Evolutionary conservation across 2,113 vertebrate genomes (phyloP), one percentile per base, ranked within the genome.

Genomic region (Centropus unirufus): DNA sequence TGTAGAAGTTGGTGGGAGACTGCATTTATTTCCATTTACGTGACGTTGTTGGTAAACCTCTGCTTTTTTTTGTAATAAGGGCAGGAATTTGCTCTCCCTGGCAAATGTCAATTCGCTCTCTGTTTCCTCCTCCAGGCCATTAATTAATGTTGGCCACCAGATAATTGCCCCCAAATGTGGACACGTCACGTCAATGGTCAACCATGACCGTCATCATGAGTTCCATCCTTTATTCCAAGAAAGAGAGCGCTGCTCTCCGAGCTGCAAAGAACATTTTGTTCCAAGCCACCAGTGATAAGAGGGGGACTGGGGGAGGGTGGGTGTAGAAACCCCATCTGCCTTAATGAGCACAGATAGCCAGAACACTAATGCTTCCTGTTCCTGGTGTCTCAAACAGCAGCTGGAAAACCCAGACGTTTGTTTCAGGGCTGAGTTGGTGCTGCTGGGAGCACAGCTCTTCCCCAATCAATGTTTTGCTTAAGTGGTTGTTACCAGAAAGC

Each of bases 311-410:
- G 73, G 73, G 4, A 76, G 70, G 42, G 68, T 47, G 86, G 51
- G 93, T 83, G 84, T 52, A 52, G 85, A 66, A 89, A 64, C 68
- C 70, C 68, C 84, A 85, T 59, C 67, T 88, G 87, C 82, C 83
- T 73, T 86, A 80, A 95, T 94, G 91, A 83, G 39, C 49, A 8
- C 57, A 94, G 89, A 92, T 89, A 90, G 14, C 90, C 95, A 92
- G 94, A 83, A 44, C 93, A 66, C 79, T 82, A 64, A 75, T 61
- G 83, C 73, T 95, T 95, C 94, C 93, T 96, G 91, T 44, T 29
- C 8, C 47, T 73, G 24, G 17, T 34, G 14, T 69, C 54, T 93
- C 46, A 86, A 91, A 61, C 49, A 61, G 29, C 44, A 90, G 85
- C 76, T 78, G 59, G 17, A 55, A 81, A 95, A 91, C 54, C 27